These are phyloP conservation scores for Myripristis jacobus DNA, from an alignment of 2,797 vertebrate genomes.

Conservation along the genomic window DNA sequence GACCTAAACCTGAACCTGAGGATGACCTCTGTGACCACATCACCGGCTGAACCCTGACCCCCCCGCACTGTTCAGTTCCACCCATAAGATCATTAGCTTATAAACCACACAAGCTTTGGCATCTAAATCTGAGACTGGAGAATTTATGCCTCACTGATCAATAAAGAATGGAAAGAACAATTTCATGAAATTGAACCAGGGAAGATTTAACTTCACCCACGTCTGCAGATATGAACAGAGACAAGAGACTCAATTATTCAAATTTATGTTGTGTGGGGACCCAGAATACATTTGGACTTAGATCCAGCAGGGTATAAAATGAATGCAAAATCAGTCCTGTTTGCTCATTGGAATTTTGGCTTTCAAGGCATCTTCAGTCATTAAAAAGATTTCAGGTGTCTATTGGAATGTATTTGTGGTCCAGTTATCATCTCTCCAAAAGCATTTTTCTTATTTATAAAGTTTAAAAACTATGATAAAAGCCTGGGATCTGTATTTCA, in stretches of 20 bases:
- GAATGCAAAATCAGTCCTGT: not conserved
- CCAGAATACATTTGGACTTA: slow-evolving; percentile 15
- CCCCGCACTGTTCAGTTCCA: slow-evolving; percentile 8
- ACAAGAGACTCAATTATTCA: not conserved
- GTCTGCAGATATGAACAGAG: not conserved
- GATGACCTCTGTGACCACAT: slow-evolving; percentile 4
- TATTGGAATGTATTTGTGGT: not conserved
- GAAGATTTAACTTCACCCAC: not conserved
- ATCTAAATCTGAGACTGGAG: not conserved
- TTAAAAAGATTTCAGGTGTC: not conserved
- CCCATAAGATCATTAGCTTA: slow-evolving; percentile 6
- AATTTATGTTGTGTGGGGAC: slow-evolving; percentile 27
- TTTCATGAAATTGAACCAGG: slow-evolving; percentile 33
- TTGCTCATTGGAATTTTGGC: not conserved
- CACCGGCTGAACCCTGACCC: slow-evolving; percentile 1
- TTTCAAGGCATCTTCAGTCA: no score
- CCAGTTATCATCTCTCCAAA: no score
- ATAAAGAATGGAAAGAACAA: slow-evolving; percentile 26
- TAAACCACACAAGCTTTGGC: slow-evolving; percentile 34
- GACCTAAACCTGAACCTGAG: slow-evolving; percentile 1
- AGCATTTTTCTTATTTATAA: no score
- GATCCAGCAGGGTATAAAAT: not conserved
- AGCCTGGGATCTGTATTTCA: not conserved
- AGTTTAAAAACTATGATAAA: not conserved
- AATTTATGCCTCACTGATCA: slow-evolving; percentile 29